Percentiles rank a stretch among this genome's conserved stretches.
Evolutionary conservation across 2,888 invertebrate genomes (phyloP).

Genomic region (Perdita meconis): DNA sequence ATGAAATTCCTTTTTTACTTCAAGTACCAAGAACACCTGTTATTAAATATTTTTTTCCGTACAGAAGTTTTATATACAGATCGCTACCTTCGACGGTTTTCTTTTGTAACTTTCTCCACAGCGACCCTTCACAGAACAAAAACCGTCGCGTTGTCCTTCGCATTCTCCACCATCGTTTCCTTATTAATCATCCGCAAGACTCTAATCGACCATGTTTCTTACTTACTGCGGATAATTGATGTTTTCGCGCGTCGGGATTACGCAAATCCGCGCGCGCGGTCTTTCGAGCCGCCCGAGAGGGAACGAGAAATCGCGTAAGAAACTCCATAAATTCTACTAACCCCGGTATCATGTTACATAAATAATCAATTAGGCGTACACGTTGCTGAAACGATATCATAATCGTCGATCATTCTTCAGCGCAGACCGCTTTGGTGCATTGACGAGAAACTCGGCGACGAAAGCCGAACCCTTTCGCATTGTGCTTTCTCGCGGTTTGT

Average conservation of each 20-base stretch:
- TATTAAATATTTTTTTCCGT: too few relatives aligned
- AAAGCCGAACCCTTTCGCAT: background rate
- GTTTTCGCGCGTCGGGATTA: slow-evolving; percentile 49
- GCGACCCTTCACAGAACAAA: background rate
- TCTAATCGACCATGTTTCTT: slow-evolving; percentile 42
- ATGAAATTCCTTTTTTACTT: background rate
- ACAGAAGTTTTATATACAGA: background rate
- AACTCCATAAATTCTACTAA: slow-evolving; percentile 25
- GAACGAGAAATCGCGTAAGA: slow-evolving; percentile 22
- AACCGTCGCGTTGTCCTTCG: background rate
- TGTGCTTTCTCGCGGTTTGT: background rate
- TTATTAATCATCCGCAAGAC: slow-evolving; percentile 22
- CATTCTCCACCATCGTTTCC: slow-evolving; percentile 2
- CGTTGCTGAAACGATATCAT: background rate
- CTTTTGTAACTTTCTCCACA: background rate
- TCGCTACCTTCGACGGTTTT: too few relatives aligned
- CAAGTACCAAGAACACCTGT: too few relatives aligned
- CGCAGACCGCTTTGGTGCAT: background rate
- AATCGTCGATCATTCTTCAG: background rate
- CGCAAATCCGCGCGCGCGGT: slow-evolving; percentile 27
- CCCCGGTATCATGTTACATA: slow-evolving; percentile 25
- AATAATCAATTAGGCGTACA: slow-evolving; percentile 32
- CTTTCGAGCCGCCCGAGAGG: slow-evolving; percentile 18
- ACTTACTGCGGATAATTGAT: slow-evolving; percentile 38
- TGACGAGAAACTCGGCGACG: background rate